Evolutionary conservation across 2,888 invertebrate species (phyloP).

Genomic region (Drosophila merina): DNA sequence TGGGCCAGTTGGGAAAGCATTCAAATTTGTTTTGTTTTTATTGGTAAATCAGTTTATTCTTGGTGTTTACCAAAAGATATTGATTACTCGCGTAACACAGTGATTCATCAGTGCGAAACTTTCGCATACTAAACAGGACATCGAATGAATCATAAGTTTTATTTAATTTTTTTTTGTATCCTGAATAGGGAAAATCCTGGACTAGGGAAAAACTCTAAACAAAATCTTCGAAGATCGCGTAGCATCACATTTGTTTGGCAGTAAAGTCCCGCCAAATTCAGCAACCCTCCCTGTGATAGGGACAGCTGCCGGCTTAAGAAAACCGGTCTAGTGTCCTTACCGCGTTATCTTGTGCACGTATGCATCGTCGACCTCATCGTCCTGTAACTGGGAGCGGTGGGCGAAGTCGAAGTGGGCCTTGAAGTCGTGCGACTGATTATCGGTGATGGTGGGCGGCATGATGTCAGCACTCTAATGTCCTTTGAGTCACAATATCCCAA

Average conservation of each 20-base stretch:
- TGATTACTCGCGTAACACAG: conserved; percentile 35
- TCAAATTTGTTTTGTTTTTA: conserved; percentile 23
- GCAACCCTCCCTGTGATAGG: conserved; percentile 5
- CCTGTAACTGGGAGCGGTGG: conserved; percentile 53
- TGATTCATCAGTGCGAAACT: conserved; percentile 16
- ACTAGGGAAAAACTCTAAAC: background rate
- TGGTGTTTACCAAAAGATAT: conserved; percentile 5
- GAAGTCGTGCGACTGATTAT: conserved; percentile 61
- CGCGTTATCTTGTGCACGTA: conserved; percentile 73
- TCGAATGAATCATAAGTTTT: background rate
- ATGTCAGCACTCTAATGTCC: conserved; percentile 57
- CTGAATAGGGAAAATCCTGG: background rate
- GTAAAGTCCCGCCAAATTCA: conserved; percentile 13
- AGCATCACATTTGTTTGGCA: conserved; percentile 1
- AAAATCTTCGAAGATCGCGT: background rate
- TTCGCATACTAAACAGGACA: background rate
- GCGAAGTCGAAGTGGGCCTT: conserved; percentile 58
- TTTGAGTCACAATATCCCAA: conserved; percentile 26
- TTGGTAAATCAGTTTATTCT: conserved; percentile 19
- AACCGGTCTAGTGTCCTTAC: conserved; percentile 62
- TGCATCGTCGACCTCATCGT: conserved; percentile 62
- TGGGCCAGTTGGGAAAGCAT: conserved; percentile 28
- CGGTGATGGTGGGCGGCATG: conserved; percentile 82
- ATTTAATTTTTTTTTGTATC: background rate
- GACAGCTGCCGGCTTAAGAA: conserved; percentile 10